Evolutionary conservation across 2,113 vertebrate species (phyloP).

Genomic region (Poeciliopsis prolifica): DNA sequence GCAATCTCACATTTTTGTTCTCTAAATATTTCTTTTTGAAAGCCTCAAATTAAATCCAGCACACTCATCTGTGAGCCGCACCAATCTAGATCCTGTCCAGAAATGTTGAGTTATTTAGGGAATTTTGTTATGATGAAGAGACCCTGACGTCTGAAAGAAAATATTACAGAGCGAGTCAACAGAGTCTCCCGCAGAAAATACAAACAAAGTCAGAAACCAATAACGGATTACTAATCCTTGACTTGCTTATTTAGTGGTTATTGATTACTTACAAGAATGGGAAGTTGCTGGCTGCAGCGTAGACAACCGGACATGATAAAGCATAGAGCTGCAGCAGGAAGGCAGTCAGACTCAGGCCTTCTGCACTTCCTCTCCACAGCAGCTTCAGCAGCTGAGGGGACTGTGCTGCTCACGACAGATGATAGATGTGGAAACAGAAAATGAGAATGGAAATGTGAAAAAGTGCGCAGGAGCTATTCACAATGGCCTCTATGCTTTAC

Average conservation of each 20-base stretch:
- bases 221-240: neutral
- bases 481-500: neutral
- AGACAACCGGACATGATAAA: slow-evolving; percentile 80
- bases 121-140: too few relatives aligned
- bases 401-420: slow-evolving; percentile 49
- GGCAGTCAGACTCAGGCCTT: slow-evolving; percentile 81
- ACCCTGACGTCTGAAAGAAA: too few relatives aligned
- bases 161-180: too few relatives aligned
- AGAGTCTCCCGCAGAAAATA: too few relatives aligned
- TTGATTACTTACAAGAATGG: slow-evolving; percentile 80
- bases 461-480: neutral
- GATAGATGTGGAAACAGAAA: neutral
- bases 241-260: neutral
- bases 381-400: slow-evolving; percentile 84
- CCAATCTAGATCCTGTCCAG: too few relatives aligned
- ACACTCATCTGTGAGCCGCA: too few relatives aligned
- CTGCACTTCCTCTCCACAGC: slow-evolving; percentile 73
- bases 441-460: too few relatives aligned
- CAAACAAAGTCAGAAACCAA: too few relatives aligned
- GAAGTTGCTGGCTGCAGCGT: slow-evolving; percentile 79
- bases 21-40: too few relatives aligned
- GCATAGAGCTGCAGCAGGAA: slow-evolving; percentile 81
- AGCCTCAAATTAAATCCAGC: too few relatives aligned
- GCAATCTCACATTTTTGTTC: too few relatives aligned
- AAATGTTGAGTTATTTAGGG: too few relatives aligned